Evolutionary conservation across 2,113 vertebrate species (phyloP).

Genomic region (Plectropomus leopardus): DNA sequence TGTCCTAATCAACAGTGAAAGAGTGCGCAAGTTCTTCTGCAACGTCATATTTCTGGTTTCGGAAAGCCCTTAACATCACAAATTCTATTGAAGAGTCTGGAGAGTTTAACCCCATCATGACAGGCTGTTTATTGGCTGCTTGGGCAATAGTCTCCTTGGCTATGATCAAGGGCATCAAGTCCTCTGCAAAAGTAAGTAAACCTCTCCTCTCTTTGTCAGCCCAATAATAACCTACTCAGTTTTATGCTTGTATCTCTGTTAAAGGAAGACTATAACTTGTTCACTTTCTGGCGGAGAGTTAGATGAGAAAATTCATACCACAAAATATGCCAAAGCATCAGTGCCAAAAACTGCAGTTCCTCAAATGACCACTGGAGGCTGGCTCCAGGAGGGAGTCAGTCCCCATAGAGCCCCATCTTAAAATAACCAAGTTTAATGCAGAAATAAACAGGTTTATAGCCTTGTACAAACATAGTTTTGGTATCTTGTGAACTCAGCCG

Average conservation of each 20-base stretch:
- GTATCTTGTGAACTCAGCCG: no score
- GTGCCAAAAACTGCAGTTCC: no score
- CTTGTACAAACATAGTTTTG: no score
- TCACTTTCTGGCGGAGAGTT: not conserved
- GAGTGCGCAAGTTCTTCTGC: slow-evolving; percentile 86
- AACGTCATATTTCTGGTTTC: slow-evolving; percentile 90
- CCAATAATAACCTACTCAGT: not conserved
- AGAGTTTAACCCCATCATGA: slow-evolving; percentile 82
- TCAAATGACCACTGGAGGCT: no score
- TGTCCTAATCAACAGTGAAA: slow-evolving; percentile 76
- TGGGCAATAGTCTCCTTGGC: slow-evolving; percentile 85
- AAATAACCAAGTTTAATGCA: no score
- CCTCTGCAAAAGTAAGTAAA: slow-evolving; percentile 84
- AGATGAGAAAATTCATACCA: not conserved
- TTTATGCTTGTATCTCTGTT: not conserved
- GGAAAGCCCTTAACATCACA: slow-evolving; percentile 87
- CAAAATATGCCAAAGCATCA: no score
- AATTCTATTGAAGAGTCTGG: slow-evolving; percentile 84
- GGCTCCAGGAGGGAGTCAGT: no score
- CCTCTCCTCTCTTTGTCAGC: not conserved
- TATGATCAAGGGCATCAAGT: slow-evolving; percentile 90
- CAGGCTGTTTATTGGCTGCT: slow-evolving; percentile 84
- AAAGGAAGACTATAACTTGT: not conserved
- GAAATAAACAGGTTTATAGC: no score
- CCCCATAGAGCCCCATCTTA: no score